phyloP scores from a whole-genome alignment of 2,113 vertebrate genomes.

The Malurus alboscapulatus region DNA sequence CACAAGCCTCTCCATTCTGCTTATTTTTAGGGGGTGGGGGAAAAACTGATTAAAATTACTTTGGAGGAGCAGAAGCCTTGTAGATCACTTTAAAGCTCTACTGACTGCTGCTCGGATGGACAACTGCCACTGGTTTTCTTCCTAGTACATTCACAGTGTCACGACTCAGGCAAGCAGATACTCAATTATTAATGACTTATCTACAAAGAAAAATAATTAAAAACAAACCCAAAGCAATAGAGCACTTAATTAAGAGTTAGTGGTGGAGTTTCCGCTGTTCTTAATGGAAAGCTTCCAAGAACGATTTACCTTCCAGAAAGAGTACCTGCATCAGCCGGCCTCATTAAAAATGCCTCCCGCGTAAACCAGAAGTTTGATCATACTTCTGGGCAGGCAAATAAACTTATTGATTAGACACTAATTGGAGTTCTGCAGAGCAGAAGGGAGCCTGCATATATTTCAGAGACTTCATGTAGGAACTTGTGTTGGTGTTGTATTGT shows the following conservation, averaged over 20 bases:
- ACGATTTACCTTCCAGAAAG: conserved; percentile 41
- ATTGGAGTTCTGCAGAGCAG: conserved; percentile 18
- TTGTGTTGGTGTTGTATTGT: background rate
- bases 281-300: conserved; percentile 65
- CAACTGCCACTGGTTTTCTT: conserved; percentile 10
- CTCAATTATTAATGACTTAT: conserved; percentile 69
- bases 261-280: conserved; percentile 32
- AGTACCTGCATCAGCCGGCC: conserved; percentile 29
- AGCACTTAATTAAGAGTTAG: conserved; percentile 67
- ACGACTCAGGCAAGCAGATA: conserved; percentile 48
- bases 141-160: conserved; percentile 7
- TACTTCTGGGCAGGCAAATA: conserved; percentile 39
- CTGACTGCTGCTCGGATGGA: background rate
- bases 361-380: conserved; percentile 29
- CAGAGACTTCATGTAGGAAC: background rate
- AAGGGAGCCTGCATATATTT: background rate
- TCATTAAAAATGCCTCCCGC: background rate
- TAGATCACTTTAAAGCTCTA: background rate
- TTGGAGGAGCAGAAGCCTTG: background rate
- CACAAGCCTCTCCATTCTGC: background rate
- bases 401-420: conserved; percentile 57
- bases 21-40: background rate
- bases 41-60: background rate
- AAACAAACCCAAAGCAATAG: conserved; percentile 62
- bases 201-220: conserved; percentile 66